Conservation (phyloP, 2,113 vertebrate genomes). For the Phylloscopus trochiloides region DNA sequence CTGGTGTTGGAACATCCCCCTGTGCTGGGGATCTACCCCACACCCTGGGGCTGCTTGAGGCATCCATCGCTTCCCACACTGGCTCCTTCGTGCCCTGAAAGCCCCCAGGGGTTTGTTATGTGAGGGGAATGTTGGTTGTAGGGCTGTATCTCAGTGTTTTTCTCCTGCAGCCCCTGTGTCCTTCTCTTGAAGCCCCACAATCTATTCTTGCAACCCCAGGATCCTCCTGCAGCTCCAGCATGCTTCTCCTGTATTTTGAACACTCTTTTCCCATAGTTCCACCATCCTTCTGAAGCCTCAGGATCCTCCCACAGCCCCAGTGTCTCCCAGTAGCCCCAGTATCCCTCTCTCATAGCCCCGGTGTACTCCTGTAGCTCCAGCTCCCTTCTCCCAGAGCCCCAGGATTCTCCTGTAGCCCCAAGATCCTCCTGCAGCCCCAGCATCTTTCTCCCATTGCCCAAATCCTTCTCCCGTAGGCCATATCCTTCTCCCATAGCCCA, state of each 20-base stretch:
- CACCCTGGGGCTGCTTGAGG: accelerated
- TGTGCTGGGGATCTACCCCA: accelerated
- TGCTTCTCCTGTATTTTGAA: neutral
- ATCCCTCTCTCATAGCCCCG: neutral
- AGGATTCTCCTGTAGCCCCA: neutral
- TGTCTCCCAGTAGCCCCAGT: neutral
- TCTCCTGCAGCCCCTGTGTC: neutral
- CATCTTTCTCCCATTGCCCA: neutral
- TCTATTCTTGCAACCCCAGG: neutral
- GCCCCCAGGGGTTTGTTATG: neutral
- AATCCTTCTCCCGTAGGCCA: neutral
- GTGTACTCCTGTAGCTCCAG: neutral
- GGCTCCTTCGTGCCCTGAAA: accelerated
- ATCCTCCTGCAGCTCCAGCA: neutral
- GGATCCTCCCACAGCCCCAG: neutral
- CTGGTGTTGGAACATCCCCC: accelerated
- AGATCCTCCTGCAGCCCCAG: neutral
- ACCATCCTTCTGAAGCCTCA: neutral
- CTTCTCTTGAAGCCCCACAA: accelerated
- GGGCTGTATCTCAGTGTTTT: neutral
- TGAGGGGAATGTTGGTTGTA: neutral
- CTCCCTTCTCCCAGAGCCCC: neutral
- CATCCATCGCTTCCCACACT: accelerated
- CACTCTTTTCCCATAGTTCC: neutral
- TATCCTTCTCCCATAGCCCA: neutral